Base-by-base conservation (phyloP, 2,888 invertebrate species). In the Eledone cirrhosa region DNA sequence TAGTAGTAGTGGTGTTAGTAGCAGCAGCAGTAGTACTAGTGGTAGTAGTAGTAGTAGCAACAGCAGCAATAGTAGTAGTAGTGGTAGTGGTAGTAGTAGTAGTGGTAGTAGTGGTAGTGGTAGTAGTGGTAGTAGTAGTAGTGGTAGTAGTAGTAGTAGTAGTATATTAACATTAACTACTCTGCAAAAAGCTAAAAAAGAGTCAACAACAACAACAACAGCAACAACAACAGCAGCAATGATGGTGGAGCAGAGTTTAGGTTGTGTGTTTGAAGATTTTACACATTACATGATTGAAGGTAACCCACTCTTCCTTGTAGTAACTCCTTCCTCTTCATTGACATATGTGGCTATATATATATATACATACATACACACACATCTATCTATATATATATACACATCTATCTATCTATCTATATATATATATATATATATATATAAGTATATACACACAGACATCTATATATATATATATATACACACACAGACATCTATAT, bases 211-310 rank as follows among this genome's bases (percentile, higher is more conserved):
- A 47, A 41, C 16, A 76, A 47, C 22, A 76, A 76, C 48, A 47
- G 27, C 5, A 29, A 48, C 47, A 76, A 19, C 19, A 47, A 41
- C 29, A 31, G 72, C 31, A 63, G 22, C 13, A 48, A 76, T 76
- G 75, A 75, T 48, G 76, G 47, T 76, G 76, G 48, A 41, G n/a
- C 48, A 22, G 24, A 24, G 48, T 11, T 29, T 48, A 24, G 76
- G 47, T 76, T 76, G 76, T 76, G 24, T 27, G 29, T 76, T 76
- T 48, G 76, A 76, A 48, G 76, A 76, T 24, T 76, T 76, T 48
- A 47, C 76, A 48, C 76, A 76, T 13, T 76, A 48, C 24, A 76
- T 76, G 48, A 76, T 76, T 27, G 76, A 76, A 76, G 76, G 76
- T 76, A 76, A 76, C 47, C 22, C 16, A 29, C 24, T 48, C 5